Base-by-base conservation (phyloP, 2,888 invertebrate species). In the Orthosia gracilis region DNA sequence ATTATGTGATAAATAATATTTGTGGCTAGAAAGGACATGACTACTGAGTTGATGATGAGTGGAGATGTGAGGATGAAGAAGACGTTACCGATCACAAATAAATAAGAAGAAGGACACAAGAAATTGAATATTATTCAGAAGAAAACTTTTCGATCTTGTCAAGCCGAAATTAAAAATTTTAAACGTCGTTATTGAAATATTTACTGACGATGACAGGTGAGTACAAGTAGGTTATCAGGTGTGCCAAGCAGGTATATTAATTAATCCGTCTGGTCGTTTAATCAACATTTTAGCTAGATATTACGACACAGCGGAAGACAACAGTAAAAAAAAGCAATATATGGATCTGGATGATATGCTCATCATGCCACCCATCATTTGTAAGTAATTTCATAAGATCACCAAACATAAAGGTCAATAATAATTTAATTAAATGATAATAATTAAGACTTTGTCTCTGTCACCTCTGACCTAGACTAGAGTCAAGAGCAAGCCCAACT, bases 211-310 rank as follows among this genome's bases (percentile, higher is more conserved):
- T 17, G 2, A 40, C 9, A 12, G 23, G 23, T 57, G 66, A 45
- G 13, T 15, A 45, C 9, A 21, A 17, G 13, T 21, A 52, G 52
- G 52, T 17, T 52, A 65, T 54, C 66, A 66, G 15, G 57, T 57
- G 66, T 21, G 57, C 45, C 45, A 66, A 57, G 45, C 66, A 66
- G 66, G 45, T 66, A 57, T 57, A 23, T 7, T 18, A 45, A 45
- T 66, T 45, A 66, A 55, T 18, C 57, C 57, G 17, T 57, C 23
- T 23, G 57, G 21, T 45, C 45, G 9, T 45, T 45, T 13, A 45
- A 23, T 45, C 18, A 45, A 23, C 17, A 45, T 26, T 57, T 57
- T 15, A 45, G 4, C 4, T 66, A 66, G 23, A 21, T 57, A 55
- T 45, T 23, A 55, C 45, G 40, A 45, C 13, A 45, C 3, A 23